phyloP scores from a whole-genome alignment of 2,888 invertebrate genomes.

The Trichacis sp. region DNA sequence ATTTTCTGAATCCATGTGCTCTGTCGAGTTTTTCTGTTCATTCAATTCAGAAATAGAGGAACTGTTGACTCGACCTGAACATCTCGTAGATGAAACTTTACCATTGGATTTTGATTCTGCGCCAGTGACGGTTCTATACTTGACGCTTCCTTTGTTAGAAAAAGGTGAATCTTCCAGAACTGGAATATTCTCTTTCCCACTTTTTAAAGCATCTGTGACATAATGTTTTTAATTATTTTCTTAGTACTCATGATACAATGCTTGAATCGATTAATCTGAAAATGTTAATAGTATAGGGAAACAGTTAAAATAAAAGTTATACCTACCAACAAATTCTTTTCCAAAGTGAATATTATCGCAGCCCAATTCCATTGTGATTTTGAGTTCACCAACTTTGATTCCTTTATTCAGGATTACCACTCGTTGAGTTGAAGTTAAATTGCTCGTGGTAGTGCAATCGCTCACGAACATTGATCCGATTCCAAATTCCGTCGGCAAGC shows the following conservation, averaged over 20 bases:
- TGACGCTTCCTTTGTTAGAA: conserved; percentile 24
- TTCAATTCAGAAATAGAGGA: conserved; percentile 39
- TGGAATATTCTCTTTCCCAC: conserved; percentile 60
- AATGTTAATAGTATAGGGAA: neutral
- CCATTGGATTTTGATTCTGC: conserved; percentile 51
- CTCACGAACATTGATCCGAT: conserved; percentile 65
- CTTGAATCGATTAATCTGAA: too few relatives aligned
- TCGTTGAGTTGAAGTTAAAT: conserved; percentile 65
- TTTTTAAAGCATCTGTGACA: conserved; percentile 56
- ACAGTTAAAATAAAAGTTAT: too few relatives aligned
- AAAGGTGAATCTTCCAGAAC: conserved; percentile 44
- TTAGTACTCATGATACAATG: too few relatives aligned
- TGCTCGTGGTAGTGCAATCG: conserved; percentile 60
- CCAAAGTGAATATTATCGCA: conserved; percentile 71
- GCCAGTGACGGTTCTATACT: conserved; percentile 52
- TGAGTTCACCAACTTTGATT: conserved; percentile 69
- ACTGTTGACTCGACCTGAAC: conserved; percentile 39
- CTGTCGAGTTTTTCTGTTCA: conserved; percentile 30
- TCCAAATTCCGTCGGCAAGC: conserved; percentile 68
- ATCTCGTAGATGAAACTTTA: conserved; percentile 45
- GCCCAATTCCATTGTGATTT: conserved; percentile 69
- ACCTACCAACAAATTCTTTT: conserved; percentile 69
- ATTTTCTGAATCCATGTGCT: conserved; percentile 44
- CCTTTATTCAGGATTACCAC: conserved; percentile 67
- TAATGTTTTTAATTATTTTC: too few relatives aligned